Percentiles rank a stretch among this genome's conserved stretches.
Evolutionary conservation across 2,797 vertebrate genomes (phyloP).

Genomic region (Coreius guichenoti): DNA sequence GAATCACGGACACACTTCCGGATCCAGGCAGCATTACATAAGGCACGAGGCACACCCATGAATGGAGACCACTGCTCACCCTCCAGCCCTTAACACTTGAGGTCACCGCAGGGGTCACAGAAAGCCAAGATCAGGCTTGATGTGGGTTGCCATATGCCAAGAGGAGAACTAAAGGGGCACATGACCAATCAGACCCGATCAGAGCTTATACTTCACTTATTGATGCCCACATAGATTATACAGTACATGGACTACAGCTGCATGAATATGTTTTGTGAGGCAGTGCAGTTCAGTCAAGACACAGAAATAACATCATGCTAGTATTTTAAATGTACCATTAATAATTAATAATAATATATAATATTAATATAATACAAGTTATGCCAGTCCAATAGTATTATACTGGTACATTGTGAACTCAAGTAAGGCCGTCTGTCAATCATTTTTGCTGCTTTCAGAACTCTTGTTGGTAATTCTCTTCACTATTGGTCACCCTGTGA

Average conservation of each 20-base stretch:
- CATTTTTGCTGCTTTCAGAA: slow-evolving; percentile 24
- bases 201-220: slow-evolving; percentile 13
- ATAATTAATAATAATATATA: not conserved
- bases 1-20: slow-evolving; percentile 98
- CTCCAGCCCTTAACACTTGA: slow-evolving; percentile 73
- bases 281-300: slow-evolving; percentile 2
- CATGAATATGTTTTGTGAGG: slow-evolving; percentile 15
- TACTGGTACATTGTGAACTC: not conserved
- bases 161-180: slow-evolving; percentile 26
- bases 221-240: slow-evolving; percentile 12
- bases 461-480: slow-evolving; percentile 33
- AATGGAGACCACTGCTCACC: slow-evolving; percentile 80
- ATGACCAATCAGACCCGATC: slow-evolving; percentile 22
- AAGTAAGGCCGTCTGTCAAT: slow-evolving; percentile 18
- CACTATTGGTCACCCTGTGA: slow-evolving; percentile 40
- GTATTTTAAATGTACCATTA: slow-evolving; percentile 17
- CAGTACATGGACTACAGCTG: slow-evolving; percentile 11
- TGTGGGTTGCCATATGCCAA: not conserved
- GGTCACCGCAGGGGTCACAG: slow-evolving; percentile 13
- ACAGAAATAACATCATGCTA: slow-evolving; percentile 1
- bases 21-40: slow-evolving; percentile 94
- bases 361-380: slow-evolving; percentile 9
- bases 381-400: slow-evolving; percentile 29
- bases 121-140: slow-evolving; percentile 37
- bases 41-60: slow-evolving; percentile 82